Percentiles rank a stretch among this genome's conserved stretches.
These are phyloP conservation scores for Phoronis australis DNA, from an alignment of 2,888 invertebrate genomes.

Conservation along the genomic window DNA sequence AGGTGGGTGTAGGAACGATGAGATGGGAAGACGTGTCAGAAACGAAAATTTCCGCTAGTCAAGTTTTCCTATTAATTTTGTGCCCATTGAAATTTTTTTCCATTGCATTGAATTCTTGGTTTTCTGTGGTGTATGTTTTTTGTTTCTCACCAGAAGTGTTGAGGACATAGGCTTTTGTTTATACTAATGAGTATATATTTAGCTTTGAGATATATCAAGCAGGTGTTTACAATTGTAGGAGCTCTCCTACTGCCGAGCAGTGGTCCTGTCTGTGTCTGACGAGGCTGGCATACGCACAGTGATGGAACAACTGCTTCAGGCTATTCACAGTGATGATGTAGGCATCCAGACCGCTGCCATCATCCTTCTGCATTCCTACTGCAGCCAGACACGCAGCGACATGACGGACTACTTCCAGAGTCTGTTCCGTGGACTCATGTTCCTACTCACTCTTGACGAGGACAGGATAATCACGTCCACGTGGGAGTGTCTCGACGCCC, in stretches of 20 bases:
- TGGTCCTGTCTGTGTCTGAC: slow-evolving; percentile 83
- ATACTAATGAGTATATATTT: no score
- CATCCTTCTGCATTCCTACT: slow-evolving; percentile 82
- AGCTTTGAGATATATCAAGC: no score
- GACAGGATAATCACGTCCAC: slow-evolving; percentile 75
- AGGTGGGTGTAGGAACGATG: no score
- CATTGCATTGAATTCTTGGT: no score
- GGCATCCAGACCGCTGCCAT: slow-evolving; percentile 70
- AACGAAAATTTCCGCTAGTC: no score
- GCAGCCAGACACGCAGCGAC: slow-evolving; percentile 81
- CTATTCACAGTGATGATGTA: slow-evolving; percentile 54
- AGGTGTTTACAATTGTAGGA: no score
- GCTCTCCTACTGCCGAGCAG: slow-evolving; percentile 85
- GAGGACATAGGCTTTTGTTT: no score
- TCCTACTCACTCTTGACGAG: slow-evolving; percentile 76
- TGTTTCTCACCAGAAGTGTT: no score
- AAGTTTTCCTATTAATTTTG: no score
- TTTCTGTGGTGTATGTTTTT: no score
- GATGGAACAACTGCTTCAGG: slow-evolving; percentile 78
- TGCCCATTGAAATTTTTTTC: no score
- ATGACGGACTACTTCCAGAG: slow-evolving; percentile 82
- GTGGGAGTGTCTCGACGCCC: slow-evolving; percentile 77
- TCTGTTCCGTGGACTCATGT: slow-evolving; percentile 78
- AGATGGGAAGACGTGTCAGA: no score
- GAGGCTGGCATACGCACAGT: slow-evolving; percentile 76